Base-by-base conservation (phyloP, 2,113 vertebrate genomes). In the Sarotherodon lohbergeri region DNA sequence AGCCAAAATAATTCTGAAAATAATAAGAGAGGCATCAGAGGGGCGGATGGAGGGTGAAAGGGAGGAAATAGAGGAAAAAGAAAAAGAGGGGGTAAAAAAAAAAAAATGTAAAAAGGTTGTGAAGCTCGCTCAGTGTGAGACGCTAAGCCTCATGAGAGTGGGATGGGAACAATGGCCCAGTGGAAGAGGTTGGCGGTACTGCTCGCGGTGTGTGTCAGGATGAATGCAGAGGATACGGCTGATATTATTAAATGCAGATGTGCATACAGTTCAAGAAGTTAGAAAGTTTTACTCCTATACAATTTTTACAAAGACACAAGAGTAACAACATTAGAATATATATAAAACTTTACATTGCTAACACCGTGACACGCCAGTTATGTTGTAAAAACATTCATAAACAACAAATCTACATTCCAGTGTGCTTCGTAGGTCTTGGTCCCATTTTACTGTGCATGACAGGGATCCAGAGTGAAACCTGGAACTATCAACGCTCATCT, bases 51-150 rank as follows among this genome's bases (percentile, higher is more conserved):
- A 73, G 10, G 59, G 57, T 29, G 22, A 57, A 55, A 10, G 17
- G 24, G 61, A 76, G 29, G 41, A 13, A 32, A 52, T 50, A 83
- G 48, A 82, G 41, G 54, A 36, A 84, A 48, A 56, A 13, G 32
- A 68, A 68, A 39, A 54, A 14, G n/a, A 57, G 3, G 27, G 46
- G 46, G 55, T 50, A 63, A 59, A 36, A 48, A 46, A 59, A 43
- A 4, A 0, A 0, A 1, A 39, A 3, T 16, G 10, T 66, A 66
- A 22, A 39, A 52, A 83, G 88, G 39, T 66, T 43, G 66, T 80
- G 91, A 90, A 81, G 87, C 84, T 92, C 61, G 36, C 85, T 93
- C 86, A 39, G 78, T 81, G 81, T 81, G 81, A 86, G 80, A 55
- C 6, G 14, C 27, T 82, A 84, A 63, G 71, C 61, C 24, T 50